Base-by-base conservation (phyloP, 1,140 invertebrate species). In the Sinella curviseta region DNA sequence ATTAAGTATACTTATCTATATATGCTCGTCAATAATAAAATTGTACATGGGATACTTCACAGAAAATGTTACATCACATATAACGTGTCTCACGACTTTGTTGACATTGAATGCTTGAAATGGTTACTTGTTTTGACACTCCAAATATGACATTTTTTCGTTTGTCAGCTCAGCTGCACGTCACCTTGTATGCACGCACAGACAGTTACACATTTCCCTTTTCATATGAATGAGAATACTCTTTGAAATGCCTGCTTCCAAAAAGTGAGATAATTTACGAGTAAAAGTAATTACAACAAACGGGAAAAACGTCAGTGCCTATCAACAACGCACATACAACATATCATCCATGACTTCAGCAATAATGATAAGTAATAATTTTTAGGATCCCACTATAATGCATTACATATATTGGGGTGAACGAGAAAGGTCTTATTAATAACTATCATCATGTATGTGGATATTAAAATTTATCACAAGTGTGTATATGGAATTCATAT, bases 81-180 rank as follows among this genome's bases (percentile, higher is more conserved):
- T n/a, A n/a, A n/a, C n/a, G n/a, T n/a, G 39, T 48, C 39, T 20
- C 39, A 48, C 39, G 20, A 48, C 39, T 12, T 48, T 65, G 57
- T 65, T 65, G 57, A 65, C 57, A 65, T 65, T 65, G 57, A 65
- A 65, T 65, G 57, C 57, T 65, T 17, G 57, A 65, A 65, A 17
- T 65, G 57, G 26, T 65, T 17, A 65, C 57, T 17, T 65, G 16
- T n/a, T 65, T 65, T 65, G 57, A 65, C 57, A 65, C 57, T n/a
- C 24, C 24, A 12, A 60, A 60, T 16, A 3, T 60, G 8, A 26
- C 39, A 60, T 60, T 14, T 26, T 17, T 17, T 60, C 24, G 24
- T 60, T 60, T 60, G 8, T 16, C 57, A 60, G 57, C 8, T 8
- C 8, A 48, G 39, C 8, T 12, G 20, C 8, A 48, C 39, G 39